A percentile compares a stretch with the other conserved stretches of the same genome.
These are phyloP conservation scores for Phthorimaea operculella DNA, from an alignment of 1,140 invertebrate species.

Conservation along the genomic window DNA sequence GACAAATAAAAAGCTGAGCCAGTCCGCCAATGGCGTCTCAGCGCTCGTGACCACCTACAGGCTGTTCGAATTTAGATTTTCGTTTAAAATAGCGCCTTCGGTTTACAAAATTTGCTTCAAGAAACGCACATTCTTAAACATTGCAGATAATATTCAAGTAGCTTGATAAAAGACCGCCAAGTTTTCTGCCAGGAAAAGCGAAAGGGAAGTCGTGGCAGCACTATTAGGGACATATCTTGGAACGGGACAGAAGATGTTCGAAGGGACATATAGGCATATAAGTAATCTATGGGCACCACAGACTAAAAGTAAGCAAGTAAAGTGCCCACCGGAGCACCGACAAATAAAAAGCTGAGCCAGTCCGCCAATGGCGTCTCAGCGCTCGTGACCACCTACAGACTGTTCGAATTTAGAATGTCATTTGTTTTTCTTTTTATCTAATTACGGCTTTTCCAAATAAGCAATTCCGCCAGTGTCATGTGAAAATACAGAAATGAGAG, in stretches of 20 bases:
- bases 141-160: no score
- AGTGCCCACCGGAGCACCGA: slow-evolving; percentile 22
- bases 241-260: no score
- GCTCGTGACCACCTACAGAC: slow-evolving; percentile 21
- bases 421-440: no score
- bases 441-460: no score
- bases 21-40: slow-evolving; percentile 26
- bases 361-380: slow-evolving; percentile 25
- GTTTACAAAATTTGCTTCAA: no score
- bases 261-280: no score
- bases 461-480: background rate
- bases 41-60: slow-evolving; percentile 22
- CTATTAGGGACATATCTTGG: no score
- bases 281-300: slow-evolving; percentile 10
- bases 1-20: slow-evolving; percentile 50
- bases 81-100: no score
- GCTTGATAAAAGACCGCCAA: background rate
- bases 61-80: slow-evolving; percentile 15
- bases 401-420: slow-evolving; percentile 18
- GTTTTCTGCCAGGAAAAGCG: background rate
- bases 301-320: slow-evolving; percentile 10
- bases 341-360: slow-evolving; percentile 50
- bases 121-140: no score
- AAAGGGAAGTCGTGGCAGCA: background rate
- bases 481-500: no score